Conservation (phyloP, 2,113 vertebrate genomes). For the Verasper variegatus region DNA sequence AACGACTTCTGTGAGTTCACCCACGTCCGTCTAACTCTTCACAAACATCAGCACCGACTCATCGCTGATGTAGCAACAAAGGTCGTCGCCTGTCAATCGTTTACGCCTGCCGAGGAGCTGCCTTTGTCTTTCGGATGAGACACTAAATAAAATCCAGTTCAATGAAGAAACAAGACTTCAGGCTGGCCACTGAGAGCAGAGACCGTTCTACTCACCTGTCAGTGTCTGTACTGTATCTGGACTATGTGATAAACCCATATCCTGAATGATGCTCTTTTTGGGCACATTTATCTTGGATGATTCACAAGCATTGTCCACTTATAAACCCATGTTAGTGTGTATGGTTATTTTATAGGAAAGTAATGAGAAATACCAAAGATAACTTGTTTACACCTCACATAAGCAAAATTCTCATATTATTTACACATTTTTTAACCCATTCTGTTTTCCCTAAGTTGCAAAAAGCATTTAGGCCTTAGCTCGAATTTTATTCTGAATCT, state of each 20-base stretch:
- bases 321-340: no score
- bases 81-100: not conserved
- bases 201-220: not conserved
- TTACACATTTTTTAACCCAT: not conserved
- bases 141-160: constrained; percentile 36
- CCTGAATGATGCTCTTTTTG: no score
- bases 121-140: constrained; percentile 50
- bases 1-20: not conserved
- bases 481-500: not conserved
- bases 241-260: not conserved
- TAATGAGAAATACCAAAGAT: no score
- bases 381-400: not conserved
- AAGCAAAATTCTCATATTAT: no score
- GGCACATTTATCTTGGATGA: no score
- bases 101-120: not conserved
- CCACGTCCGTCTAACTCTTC: not conserved
- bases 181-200: not conserved
- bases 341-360: no score
- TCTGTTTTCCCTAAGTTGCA: not conserved
- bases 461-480: not conserved
- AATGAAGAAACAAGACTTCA: constrained; percentile 18
- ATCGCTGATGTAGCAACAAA: no score
- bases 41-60: no score
- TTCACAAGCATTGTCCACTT: no score
- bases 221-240: constrained; percentile 20